Conservation (phyloP, 1,140 invertebrate genomes). For the Drosophila persimilis region DNA sequence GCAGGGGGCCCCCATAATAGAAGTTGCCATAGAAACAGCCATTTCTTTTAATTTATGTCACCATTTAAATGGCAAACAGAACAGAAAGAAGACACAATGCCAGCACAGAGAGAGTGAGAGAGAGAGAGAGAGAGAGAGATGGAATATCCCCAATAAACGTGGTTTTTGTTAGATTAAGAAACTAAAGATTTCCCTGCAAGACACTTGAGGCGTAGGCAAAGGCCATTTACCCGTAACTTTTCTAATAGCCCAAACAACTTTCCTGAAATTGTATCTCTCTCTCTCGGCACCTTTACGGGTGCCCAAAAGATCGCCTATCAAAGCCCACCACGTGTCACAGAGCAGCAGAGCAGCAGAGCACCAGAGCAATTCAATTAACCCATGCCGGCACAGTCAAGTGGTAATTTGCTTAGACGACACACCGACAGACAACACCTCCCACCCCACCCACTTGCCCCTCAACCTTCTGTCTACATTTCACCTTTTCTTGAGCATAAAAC, state of each 20-base stretch:
- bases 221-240: neutral
- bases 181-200: neutral
- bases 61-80: slow-evolving; percentile 26
- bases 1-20: slow-evolving; percentile 28
- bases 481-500: slow-evolving; percentile 48
- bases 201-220: too few relatives aligned
- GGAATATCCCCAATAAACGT: too few relatives aligned
- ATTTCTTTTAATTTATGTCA: slow-evolving; percentile 44
- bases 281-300: slow-evolving; percentile 1
- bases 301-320: slow-evolving; percentile 17
- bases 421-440: neutral
- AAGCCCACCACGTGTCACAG: slow-evolving; percentile 31
- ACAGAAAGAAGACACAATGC: slow-evolving; percentile 11
- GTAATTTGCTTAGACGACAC: slow-evolving; percentile 49
- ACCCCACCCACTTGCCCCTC: neutral
- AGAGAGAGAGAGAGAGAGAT: too few relatives aligned
- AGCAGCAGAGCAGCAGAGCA: slow-evolving; percentile 3
- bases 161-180: too few relatives aligned
- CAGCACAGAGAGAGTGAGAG: too few relatives aligned
- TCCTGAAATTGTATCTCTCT: neutral
- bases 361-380: slow-evolving; percentile 53
- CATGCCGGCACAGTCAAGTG: slow-evolving; percentile 18
- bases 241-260: slow-evolving; percentile 7
- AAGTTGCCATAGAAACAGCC: slow-evolving; percentile 38
- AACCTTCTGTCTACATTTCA: slow-evolving; percentile 19